These are phyloP conservation scores for Taxidea taxus DNA, from an alignment of 2,113 vertebrate genomes.

Conservation along the genomic window DNA sequence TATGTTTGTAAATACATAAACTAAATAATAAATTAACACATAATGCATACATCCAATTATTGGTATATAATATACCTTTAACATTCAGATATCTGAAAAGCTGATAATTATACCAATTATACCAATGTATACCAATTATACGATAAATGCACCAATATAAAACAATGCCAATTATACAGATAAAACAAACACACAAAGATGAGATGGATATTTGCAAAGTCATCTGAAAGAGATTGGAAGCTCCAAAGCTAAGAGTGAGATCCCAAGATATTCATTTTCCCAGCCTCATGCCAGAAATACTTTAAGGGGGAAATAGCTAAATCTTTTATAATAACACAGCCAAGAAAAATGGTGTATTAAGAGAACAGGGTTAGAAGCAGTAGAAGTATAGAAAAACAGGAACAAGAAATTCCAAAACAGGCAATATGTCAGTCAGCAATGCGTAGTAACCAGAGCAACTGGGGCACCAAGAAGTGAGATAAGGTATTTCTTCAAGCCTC, in stretches of 20 bases:
- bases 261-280: neutral
- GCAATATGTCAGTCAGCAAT: neutral
- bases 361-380: neutral
- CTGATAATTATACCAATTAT: neutral
- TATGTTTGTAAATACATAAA: neutral
- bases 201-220: slow-evolving; percentile 21
- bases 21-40: neutral
- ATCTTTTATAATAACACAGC: neutral
- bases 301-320: neutral
- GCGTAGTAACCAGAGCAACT: neutral
- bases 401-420: neutral
- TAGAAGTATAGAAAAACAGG: neutral
- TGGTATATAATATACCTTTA: neutral
- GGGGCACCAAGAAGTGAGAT: neutral
- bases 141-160: too few relatives aligned
- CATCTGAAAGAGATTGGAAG: neutral
- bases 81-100: neutral
- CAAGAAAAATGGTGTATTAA: neutral
- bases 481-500: neutral
- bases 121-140: too few relatives aligned
- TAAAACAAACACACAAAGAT: neutral
- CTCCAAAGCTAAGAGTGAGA: neutral
- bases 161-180: too few relatives aligned
- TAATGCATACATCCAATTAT: neutral
- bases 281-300: neutral